Percentiles rank a stretch among this genome's conserved stretches.
Conservation (phyloP, 2,888 invertebrate genomes). For the Biston betularia region DNA sequence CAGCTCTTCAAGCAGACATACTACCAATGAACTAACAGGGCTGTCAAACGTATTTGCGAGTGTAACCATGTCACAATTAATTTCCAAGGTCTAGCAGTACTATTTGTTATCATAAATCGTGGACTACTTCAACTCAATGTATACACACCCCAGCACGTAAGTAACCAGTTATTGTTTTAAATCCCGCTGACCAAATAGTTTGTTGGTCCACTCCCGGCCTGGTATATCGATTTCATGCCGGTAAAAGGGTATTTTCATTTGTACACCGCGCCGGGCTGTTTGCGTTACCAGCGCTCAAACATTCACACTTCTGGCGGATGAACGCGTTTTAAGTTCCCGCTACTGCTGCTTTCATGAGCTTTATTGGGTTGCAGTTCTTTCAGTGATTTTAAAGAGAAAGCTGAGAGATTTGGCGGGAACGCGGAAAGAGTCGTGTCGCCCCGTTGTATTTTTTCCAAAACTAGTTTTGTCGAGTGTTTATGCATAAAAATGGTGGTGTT, state of each 20-base stretch:
- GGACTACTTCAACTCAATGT: neutral
- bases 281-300: constrained; percentile 52
- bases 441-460: no score
- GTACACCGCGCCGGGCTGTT: constrained; percentile 49
- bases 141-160: constrained; percentile 1
- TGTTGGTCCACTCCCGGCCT: constrained; percentile 37
- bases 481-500: no score
- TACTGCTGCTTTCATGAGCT: constrained; percentile 11
- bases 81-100: no score
- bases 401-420: no score
- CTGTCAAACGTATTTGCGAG: no score
- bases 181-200: constrained; percentile 35
- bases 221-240: constrained; percentile 58
- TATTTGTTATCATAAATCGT: neutral
- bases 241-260: constrained; percentile 54
- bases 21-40: no score
- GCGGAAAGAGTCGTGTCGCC: no score
- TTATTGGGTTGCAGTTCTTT: neutral
- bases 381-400: neutral
- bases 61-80: no score
- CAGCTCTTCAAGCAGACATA: no score
- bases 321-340: constrained; percentile 38
- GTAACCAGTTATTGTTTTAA: constrained; percentile 36
- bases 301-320: constrained; percentile 63
- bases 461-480: no score